Base-by-base conservation (phyloP, 2,888 invertebrate species). In the Heliconius hortense region DNA sequence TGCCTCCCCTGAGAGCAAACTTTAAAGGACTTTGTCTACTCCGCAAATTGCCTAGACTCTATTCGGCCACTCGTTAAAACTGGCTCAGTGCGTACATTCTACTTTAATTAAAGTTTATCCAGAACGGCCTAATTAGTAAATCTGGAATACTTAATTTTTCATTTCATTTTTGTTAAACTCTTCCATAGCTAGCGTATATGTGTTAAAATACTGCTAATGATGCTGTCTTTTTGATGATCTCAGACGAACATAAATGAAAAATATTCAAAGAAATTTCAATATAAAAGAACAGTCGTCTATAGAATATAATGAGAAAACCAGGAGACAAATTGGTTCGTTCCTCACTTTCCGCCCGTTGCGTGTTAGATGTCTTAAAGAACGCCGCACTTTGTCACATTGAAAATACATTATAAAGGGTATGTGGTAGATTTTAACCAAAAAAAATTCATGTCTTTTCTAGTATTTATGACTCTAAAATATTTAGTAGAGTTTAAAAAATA, bases 21-120 rank as follows among this genome's bases (percentile, higher is more conserved):
- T 91, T 91, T 84, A 88, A 87, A 90, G 87, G 87, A 91, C 88
- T 89, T 86, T 80, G 84, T 87, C 82, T 86, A 82, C 80, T 83
- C 82, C 79, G 85, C 84, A 88, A 89, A 89, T 89, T 88, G 86
- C 86, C 87, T 85, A 85, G 86, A 82, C 86, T 82, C 83, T 84
- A 84, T 88, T 85, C 79, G 81, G 82, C 80, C 82, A 82, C 83
- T 84, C 85, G 83, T 86, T 85, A 82, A 83, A 85, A 82, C 82
- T 81, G 82, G 82, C 81, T 80, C 81, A 80, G 72, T 76, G 77
- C 77, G 78, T 80, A 75, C 77, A 80, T 79, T 81, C 78, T 82
- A 81, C 80, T 84, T 83, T 83, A 85, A 85, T 85, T 84, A 82
- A 83, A 80, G 80, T 83, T 81, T 81, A 82, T 60, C 60, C 70